Conservation (phyloP, 1,140 invertebrate genomes). For the Forficula auricularia region DNA sequence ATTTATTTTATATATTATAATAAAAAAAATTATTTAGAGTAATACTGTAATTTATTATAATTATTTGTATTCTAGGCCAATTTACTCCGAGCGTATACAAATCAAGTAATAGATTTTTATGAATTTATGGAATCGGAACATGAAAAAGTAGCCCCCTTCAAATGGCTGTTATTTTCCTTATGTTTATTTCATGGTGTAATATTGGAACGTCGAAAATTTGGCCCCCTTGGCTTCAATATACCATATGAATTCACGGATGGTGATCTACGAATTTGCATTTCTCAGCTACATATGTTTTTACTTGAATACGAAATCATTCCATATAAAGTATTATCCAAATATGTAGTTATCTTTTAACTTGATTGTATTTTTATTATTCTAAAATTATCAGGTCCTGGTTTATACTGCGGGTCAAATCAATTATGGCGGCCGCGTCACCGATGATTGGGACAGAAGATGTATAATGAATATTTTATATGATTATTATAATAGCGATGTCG, state of each 20-base stretch:
- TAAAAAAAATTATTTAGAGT: too few relatives aligned
- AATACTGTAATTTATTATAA: too few relatives aligned
- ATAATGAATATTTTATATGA: conserved; percentile 49
- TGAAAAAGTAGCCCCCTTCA: conserved; percentile 38
- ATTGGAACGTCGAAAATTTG: conserved; percentile 51
- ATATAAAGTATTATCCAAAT: conserved; percentile 35
- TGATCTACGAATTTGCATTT: conserved; percentile 51
- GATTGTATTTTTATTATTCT: too few relatives aligned
- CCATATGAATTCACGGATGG: conserved; percentile 60
- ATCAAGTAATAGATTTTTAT: conserved; percentile 30
- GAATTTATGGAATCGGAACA: conserved; percentile 33
- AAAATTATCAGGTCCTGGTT: conserved; percentile 30
- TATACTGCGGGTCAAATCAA: conserved; percentile 66
- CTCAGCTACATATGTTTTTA: conserved; percentile 48
- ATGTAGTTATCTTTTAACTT: neutral
- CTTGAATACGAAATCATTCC: conserved; percentile 41
- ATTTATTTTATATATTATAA: too few relatives aligned
- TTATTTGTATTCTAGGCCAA: conserved; percentile 31
- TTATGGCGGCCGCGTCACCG: conserved; percentile 70
- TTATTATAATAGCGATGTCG: conserved; percentile 43
- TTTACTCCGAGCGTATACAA: conserved; percentile 39
- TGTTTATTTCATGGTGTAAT: conserved; percentile 53
- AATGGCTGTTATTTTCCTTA: conserved; percentile 44
- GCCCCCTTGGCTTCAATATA: conserved; percentile 55
- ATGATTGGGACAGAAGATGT: conserved; percentile 66